Evolutionary conservation across 2,888 invertebrate species (phyloP).

Genomic region (Ctena decussata): DNA sequence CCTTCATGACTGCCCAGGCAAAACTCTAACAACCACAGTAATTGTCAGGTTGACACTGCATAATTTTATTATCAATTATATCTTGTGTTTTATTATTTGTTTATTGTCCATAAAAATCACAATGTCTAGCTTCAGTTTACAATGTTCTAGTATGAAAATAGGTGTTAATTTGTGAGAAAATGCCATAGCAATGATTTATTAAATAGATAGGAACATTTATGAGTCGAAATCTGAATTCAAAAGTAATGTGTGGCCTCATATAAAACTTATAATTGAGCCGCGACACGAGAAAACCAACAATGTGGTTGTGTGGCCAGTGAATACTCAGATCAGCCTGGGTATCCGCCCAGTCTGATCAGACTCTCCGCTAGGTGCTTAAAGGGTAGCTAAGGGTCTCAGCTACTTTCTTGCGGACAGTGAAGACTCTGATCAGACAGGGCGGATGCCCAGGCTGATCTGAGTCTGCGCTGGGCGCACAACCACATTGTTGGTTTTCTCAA

Average conservation of each 20-base stretch:
- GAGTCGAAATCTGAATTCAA: background rate
- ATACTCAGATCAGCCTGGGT: no score
- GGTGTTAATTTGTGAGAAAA: background rate
- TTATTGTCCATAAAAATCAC: background rate
- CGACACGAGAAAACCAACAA: no score
- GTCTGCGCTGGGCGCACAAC: no score
- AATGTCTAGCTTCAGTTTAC: background rate
- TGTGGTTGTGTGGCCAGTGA: no score
- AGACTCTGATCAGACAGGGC: no score
- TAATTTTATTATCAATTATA: conserved; percentile 16
- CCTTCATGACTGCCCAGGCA: background rate
- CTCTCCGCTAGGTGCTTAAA: no score
- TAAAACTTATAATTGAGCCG: no score
- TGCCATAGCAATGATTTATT: background rate
- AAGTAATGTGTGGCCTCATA: conserved; percentile 4
- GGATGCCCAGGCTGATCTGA: no score
- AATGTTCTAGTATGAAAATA: background rate
- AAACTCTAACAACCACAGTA: background rate
- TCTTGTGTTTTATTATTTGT: conserved; percentile 11
- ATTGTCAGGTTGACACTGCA: conserved; percentile 5
- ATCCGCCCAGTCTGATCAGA: no score
- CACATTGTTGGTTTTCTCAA: no score
- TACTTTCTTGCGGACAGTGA: no score
- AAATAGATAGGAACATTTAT: conserved; percentile 2
- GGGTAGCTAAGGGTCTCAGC: no score